These are phyloP conservation scores for Lepidurus apus DNA, from an alignment of 1,140 invertebrate genomes.

Conservation along the genomic window DNA sequence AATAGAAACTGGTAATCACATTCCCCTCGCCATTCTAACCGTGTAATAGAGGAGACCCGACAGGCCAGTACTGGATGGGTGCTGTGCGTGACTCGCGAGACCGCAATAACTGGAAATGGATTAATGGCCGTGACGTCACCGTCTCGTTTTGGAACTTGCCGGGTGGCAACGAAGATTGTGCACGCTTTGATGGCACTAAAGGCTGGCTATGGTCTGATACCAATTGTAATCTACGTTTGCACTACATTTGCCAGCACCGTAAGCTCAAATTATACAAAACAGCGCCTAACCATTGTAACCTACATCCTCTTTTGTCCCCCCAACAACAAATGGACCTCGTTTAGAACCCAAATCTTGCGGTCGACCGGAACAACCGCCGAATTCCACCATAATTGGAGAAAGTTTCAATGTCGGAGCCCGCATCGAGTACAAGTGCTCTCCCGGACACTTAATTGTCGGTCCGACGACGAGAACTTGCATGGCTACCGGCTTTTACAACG, in stretches of 20 bases:
- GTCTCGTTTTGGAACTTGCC: slow-evolving; percentile 89
- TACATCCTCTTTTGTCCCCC: neutral
- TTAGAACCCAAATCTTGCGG: slow-evolving; percentile 82
- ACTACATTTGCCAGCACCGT: slow-evolving; percentile 93
- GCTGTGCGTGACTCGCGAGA: slow-evolving; percentile 74
- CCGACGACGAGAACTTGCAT: slow-evolving; percentile 75
- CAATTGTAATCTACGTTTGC: slow-evolving; percentile 74
- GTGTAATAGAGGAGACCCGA: slow-evolving; percentile 67
- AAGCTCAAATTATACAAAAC: slow-evolving; percentile 48
- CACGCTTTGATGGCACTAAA: slow-evolving; percentile 83
- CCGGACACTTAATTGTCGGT: slow-evolving; percentile 78
- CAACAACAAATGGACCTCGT: neutral
- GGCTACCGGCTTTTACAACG: slow-evolving; percentile 87
- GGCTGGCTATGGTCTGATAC: slow-evolving; percentile 94
- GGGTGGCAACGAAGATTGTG: slow-evolving; percentile 75
- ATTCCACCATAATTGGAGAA: slow-evolving; percentile 72
- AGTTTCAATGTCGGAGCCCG: slow-evolving; percentile 75
- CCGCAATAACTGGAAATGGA: slow-evolving; percentile 80
- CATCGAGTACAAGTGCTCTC: slow-evolving; percentile 81
- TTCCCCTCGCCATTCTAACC: no score
- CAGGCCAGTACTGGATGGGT: slow-evolving; percentile 92
- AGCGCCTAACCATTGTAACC: neutral
- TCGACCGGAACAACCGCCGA: slow-evolving; percentile 82
- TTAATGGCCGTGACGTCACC: slow-evolving; percentile 75
- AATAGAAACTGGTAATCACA: no score